Evolutionary conservation across 2,113 vertebrate species (phyloP), one percentile per base, ranked within the genome.

Genomic region (Brevimyrus niger): DNA sequence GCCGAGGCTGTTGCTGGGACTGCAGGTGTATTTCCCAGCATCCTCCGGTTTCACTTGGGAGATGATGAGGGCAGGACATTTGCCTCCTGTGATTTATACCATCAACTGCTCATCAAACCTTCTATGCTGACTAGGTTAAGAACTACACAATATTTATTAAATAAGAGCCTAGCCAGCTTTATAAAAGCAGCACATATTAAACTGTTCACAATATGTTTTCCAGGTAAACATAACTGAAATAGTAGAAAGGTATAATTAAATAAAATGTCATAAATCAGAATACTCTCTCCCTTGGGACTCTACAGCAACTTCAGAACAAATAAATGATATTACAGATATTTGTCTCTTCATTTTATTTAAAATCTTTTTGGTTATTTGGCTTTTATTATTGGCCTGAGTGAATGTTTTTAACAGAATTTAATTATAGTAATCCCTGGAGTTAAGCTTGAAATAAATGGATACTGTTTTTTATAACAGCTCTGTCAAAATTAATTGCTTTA

Each of bases 1-100:
- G 90, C 98, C 98, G 91, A 99, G 96, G 94, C 98, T 99, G 96
- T 99, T 99, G 95, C 98, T 99, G 23, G 98, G 98, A 91, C 97
- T 97, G 47, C 98, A 99, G 89, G 98, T 99, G 92, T 99, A 99
- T 94, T 96, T 99, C 92, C 98, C 98, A 90, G 97, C 95, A 95
- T 99, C 98, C 92, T 99, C 98, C 0, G 98, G 97, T 91, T 98
- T 98, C 91, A 99, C 97, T 84, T 97, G 97, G 92, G 98, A 98
- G 89, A 99, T 99, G 94, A 99, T 99, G 92, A 99, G 95, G 0
- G 98, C 58, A 11, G 58, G 23, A 10, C 9, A 27, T 65, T 11
- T n/a, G 0, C 58, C n/a, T 9, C n/a, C n/a, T 0, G 23, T 1
- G 6, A 23, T 61, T 13, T 31, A 31, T 69, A 69, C 61, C 27